Evolutionary conservation across 2,797 vertebrate species (phyloP).

Genomic region (Prunella strophiata): DNA sequence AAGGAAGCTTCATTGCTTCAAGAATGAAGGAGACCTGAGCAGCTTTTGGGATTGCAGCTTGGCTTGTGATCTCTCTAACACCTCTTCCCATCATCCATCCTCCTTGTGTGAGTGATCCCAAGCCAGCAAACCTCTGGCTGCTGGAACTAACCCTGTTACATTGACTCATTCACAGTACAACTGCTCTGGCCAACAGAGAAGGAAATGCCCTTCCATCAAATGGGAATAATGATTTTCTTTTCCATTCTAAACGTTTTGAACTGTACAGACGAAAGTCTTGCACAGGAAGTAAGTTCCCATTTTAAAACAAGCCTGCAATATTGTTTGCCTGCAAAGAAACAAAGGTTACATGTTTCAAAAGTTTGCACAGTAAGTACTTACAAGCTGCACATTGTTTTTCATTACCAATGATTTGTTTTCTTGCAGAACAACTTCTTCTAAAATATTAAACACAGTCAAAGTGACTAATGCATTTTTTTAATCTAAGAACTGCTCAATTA

Average conservation of each 20-base stretch:
- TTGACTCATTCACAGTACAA: accelerated
- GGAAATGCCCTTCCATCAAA: neutral
- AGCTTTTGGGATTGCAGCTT: neutral
- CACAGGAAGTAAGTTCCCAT: neutral
- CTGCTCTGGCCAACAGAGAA: neutral
- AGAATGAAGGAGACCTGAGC: neutral
- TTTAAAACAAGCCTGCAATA: slow-evolving; percentile 19
- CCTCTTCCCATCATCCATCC: neutral
- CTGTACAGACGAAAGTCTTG: neutral
- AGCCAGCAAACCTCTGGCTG: accelerated
- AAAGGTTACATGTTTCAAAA: slow-evolving; percentile 50
- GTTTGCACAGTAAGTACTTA: slow-evolving; percentile 59
- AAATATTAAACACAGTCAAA: slow-evolving; percentile 86
- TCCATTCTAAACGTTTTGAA: neutral
- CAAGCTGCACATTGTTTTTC: slow-evolving; percentile 66
- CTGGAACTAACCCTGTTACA: neutral
- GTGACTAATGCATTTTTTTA: slow-evolving; percentile 88
- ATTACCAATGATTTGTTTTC: slow-evolving; percentile 78
- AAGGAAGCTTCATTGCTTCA: neutral
- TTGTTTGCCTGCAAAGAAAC: slow-evolving; percentile 25
- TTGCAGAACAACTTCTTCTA: slow-evolving; percentile 82
- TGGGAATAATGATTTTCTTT: neutral
- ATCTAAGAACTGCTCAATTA: slow-evolving; percentile 83
- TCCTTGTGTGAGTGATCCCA: neutral
- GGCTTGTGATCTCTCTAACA: neutral